phyloP scores from a whole-genome alignment of 2,797 vertebrate species.

The Molossus molossus region DNA sequence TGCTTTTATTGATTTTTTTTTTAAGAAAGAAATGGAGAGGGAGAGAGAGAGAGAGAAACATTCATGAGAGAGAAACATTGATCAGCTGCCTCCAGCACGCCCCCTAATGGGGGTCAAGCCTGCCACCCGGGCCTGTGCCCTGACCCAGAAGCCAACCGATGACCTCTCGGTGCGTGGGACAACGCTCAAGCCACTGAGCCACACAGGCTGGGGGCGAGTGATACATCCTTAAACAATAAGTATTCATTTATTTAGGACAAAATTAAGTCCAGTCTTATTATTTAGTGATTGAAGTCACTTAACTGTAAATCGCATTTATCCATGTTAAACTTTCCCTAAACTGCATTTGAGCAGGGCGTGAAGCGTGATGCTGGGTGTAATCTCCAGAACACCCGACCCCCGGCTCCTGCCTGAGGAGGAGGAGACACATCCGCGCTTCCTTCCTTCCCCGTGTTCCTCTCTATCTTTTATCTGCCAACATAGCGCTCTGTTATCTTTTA shows the following conservation, averaged over 20 bases:
- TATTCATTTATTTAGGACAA: background rate
- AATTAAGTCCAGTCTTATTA: background rate
- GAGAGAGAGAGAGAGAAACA: no score
- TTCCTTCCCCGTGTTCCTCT: background rate
- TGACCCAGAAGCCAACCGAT: no score
- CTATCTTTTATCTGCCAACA: constrained; percentile 68
- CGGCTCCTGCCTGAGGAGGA: background rate
- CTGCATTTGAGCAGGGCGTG: background rate
- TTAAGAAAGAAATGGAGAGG: no score
- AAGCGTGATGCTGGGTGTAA: background rate
- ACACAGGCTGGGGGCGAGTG: no score
- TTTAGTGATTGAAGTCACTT: background rate
- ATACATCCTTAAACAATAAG: background rate
- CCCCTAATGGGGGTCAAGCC: no score
- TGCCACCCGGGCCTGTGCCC: no score
- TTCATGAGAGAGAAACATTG: no score
- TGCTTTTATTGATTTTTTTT: no score
- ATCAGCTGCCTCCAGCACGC: no score
- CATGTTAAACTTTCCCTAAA: background rate
- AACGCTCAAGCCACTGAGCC: no score
- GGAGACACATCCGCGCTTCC: background rate
- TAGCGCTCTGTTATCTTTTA: constrained; percentile 68
- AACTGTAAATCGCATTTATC: background rate
- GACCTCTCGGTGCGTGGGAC: no score
- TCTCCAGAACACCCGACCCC: background rate